Conservation (phyloP, 2,888 invertebrate species). For the Salpingus planirostris region DNA sequence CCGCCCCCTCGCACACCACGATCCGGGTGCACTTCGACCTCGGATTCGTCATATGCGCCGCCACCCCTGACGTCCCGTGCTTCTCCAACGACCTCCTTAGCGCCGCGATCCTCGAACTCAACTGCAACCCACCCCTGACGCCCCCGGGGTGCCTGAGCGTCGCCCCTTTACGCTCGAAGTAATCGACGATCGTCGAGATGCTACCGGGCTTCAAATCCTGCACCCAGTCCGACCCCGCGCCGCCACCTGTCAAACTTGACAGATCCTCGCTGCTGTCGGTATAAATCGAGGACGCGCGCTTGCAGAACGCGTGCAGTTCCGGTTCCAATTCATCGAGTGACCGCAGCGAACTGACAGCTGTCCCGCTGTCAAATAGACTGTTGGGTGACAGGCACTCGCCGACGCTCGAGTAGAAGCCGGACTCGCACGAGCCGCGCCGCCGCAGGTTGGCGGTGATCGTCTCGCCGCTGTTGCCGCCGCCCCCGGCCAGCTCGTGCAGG, state of each 20-base stretch:
- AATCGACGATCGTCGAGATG: constrained; percentile 79
- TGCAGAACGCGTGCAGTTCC: constrained; percentile 50
- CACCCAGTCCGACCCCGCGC: constrained; percentile 70
- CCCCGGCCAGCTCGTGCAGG: constrained; percentile 34
- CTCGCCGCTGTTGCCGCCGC: too few species aligned
- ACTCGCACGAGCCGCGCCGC: constrained; percentile 77
- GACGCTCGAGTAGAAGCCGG: constrained; percentile 82
- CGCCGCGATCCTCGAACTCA: constrained; percentile 36
- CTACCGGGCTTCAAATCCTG: constrained; percentile 51
- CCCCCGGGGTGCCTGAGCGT: constrained; percentile 46
- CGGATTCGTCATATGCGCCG: constrained; percentile 20
- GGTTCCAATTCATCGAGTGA: constrained; percentile 53
- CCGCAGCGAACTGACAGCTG: constrained; percentile 49
- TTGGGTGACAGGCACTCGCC: constrained; percentile 46
- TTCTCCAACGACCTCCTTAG: constrained; percentile 34
- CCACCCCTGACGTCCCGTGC: constrained; percentile 20
- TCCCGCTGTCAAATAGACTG: constrained; percentile 48
- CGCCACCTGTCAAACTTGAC: constrained; percentile 67
- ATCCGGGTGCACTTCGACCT: constrained; percentile 49
- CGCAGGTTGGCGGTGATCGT: constrained; percentile 39
- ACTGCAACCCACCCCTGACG: constrained; percentile 35
- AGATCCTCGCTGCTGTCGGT: constrained; percentile 83
- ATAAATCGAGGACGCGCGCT: constrained; percentile 71
- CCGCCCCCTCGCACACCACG: constrained; percentile 78
- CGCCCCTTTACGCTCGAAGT: constrained; percentile 72